Conservation (phyloP, 2,888 invertebrate genomes). For the Theretra japonica region DNA sequence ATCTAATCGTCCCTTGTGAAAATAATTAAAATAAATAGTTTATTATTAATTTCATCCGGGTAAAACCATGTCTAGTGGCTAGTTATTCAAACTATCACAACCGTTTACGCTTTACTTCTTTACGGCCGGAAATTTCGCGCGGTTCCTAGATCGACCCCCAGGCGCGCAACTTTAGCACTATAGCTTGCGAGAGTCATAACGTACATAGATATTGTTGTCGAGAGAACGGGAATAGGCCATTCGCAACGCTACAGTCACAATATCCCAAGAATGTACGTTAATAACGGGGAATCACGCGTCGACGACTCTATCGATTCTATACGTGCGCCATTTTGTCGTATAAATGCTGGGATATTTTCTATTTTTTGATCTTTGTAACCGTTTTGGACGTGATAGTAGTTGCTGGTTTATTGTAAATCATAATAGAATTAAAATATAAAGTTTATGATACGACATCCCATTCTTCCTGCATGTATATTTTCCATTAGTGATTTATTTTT, state of each 20-base stretch:
- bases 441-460: too few relatives aligned
- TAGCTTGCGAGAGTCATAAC: slow-evolving; percentile 7
- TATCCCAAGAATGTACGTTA: slow-evolving; percentile 23
- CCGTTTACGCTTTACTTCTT: slow-evolving; percentile 5
- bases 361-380: not conserved
- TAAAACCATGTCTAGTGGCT: too few relatives aligned
- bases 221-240: slow-evolving; percentile 21
- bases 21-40: too few relatives aligned
- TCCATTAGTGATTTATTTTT: too few relatives aligned
- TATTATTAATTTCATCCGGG: too few relatives aligned
- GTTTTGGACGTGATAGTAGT: not conserved
- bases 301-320: slow-evolving; percentile 5
- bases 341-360: not conserved
- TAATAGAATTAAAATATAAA: too few relatives aligned
- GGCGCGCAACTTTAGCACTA: slow-evolving; percentile 21
- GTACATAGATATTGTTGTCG: slow-evolving; percentile 4
- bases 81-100: not conserved
- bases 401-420: not conserved
- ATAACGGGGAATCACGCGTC: slow-evolving; percentile 10
- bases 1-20: too few relatives aligned
- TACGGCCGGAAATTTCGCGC: not conserved
- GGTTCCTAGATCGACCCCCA: slow-evolving; percentile 19
- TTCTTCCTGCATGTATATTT: too few relatives aligned
- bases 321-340: slow-evolving; percentile 8
- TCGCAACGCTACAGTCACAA: slow-evolving; percentile 16